Percentiles rank a stretch among this genome's conserved stretches.
Evolutionary conservation across 2,797 vertebrate genomes (phyloP).

Genomic region (Prionace glauca): DNA sequence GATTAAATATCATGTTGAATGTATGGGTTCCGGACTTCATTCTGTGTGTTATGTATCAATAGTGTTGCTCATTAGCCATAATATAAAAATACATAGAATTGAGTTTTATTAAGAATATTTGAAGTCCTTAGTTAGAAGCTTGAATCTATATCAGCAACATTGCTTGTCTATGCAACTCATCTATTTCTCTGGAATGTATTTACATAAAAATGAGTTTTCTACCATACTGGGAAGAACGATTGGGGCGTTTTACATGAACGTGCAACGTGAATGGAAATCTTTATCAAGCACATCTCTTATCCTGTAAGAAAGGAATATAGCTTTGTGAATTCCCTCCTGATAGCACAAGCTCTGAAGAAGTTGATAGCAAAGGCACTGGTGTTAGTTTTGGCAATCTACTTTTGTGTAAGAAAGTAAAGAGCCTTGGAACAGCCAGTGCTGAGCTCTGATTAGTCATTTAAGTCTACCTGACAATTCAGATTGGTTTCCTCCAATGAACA

Average conservation of each 20-base stretch:
- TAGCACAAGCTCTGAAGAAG: not conserved
- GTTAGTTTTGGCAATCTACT: not conserved
- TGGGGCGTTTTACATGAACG: not conserved
- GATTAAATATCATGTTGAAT: not conserved
- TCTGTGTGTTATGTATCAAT: not conserved
- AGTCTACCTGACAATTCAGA: not conserved
- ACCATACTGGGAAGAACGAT: not conserved
- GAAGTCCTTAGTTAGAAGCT: not conserved
- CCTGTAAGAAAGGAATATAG: not conserved
- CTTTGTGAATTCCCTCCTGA: not conserved
- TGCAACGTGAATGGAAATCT: not conserved
- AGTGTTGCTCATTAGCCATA: not conserved
- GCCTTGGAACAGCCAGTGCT: not conserved
- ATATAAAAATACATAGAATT: not conserved
- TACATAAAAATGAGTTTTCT: not conserved
- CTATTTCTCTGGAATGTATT: conserved; percentile 13
- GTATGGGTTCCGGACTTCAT: not conserved
- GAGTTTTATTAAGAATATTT: not conserved
- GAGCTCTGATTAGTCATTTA: not conserved
- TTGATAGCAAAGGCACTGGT: not conserved
- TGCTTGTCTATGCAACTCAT: not conserved
- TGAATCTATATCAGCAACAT: too few relatives aligned
- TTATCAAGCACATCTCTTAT: not conserved
- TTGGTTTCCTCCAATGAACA: not conserved
- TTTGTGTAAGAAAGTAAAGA: not conserved